Conservation (phyloP, 2,113 vertebrate species). For the Struthio camelus region DNA sequence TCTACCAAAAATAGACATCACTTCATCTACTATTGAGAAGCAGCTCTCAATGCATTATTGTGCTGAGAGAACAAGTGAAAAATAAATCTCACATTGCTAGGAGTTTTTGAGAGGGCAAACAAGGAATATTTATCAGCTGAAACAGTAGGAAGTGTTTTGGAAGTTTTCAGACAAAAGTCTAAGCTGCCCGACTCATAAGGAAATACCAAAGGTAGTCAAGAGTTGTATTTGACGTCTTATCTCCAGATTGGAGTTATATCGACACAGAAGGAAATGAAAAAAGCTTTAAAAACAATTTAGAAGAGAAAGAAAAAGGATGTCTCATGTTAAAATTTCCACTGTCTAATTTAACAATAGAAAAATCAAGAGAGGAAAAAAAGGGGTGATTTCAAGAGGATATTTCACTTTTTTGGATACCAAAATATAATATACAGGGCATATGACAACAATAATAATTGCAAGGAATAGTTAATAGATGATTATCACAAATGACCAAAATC, state of each 20-base stretch:
- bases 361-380: neutral
- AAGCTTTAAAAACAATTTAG: neutral
- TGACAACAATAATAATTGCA: neutral
- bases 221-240: neutral
- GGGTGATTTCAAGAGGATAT: neutral
- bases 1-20: conserved; percentile 39
- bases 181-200: neutral
- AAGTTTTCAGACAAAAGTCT: neutral
- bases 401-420: neutral
- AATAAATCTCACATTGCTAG: neutral
- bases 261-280: neutral
- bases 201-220: neutral
- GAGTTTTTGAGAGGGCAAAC: neutral
- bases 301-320: neutral
- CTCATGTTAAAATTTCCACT: neutral
- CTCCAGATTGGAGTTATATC: neutral
- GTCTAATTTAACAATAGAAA: neutral
- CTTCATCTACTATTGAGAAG: conserved; percentile 11
- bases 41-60: neutral
- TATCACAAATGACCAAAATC: conserved; percentile 27
- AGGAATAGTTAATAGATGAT: neutral
- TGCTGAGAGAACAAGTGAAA: neutral
- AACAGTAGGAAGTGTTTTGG: neutral
- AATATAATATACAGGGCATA: neutral
- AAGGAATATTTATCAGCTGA: conserved; percentile 17